Percentiles rank a stretch among this genome's conserved stretches.
These are phyloP conservation scores for Nomada ruficornis DNA, from an alignment of 2,888 invertebrate genomes.

Conservation along the genomic window DNA sequence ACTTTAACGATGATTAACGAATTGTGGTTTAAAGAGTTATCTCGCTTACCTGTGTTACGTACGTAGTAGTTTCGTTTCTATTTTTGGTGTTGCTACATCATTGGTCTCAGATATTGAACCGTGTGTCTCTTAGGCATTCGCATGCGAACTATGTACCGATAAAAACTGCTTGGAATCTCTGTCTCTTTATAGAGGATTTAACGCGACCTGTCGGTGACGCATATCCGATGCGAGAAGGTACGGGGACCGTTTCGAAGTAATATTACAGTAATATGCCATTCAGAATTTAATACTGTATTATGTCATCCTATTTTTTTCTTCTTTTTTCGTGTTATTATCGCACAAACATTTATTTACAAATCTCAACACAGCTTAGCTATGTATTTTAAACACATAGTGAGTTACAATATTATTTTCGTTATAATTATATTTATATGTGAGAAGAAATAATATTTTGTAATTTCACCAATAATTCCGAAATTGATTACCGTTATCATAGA, in stretches of 20 bases:
- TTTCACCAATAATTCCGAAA: too few relatives aligned
- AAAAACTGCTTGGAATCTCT: conserved; percentile 7
- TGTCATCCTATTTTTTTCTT: too few relatives aligned
- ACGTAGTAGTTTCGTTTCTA: neutral
- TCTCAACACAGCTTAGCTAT: too few relatives aligned
- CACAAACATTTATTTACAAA: too few relatives aligned
- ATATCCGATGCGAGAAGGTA: conserved; percentile 36
- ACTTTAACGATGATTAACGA: too few relatives aligned
- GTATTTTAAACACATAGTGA: too few relatives aligned
- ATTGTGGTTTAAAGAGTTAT: too few relatives aligned
- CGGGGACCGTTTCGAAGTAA: neutral
- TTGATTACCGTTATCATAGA: too few relatives aligned
- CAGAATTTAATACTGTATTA: neutral
- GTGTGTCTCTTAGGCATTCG: conserved; percentile 16
- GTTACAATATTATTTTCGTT: too few relatives aligned
- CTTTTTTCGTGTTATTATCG: too few relatives aligned
- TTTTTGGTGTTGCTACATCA: conserved; percentile 1
- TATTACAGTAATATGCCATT: neutral
- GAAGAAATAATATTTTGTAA: too few relatives aligned
- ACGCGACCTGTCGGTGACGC: neutral
- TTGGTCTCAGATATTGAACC: neutral
- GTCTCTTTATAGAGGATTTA: neutral
- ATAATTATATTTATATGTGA: too few relatives aligned
- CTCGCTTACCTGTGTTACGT: neutral
- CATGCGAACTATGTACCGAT: conserved; percentile 35